Conservation (phyloP, 2,113 vertebrate genomes). For the Montifringilla adamsi region DNA sequence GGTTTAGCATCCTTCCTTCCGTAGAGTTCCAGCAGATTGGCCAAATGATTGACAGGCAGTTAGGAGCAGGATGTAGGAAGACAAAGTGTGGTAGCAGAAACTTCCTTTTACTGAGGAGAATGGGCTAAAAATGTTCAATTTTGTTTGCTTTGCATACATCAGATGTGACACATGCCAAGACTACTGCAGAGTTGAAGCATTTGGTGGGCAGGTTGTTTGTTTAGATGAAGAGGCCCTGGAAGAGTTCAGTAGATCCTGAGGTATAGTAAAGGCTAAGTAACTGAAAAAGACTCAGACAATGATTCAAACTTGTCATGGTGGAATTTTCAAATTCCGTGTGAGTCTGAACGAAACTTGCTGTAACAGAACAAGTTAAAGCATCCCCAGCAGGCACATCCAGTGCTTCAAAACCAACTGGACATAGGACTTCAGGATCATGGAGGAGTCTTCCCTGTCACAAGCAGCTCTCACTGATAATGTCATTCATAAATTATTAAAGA, state of each 20-base stretch:
- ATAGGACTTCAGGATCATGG: neutral
- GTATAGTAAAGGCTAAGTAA: neutral
- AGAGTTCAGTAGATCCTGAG: neutral
- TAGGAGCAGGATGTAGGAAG: neutral
- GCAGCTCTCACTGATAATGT: neutral
- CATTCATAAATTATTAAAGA: neutral
- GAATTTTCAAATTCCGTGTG: rapidly evolving
- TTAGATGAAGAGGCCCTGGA: neutral
- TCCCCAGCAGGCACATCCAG: rapidly evolving
- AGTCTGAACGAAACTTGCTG: neutral
- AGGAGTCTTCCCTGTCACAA: neutral
- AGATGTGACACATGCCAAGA: rapidly evolving
- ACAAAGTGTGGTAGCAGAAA: neutral
- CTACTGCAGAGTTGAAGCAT: neutral
- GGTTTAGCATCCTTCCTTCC: neutral
- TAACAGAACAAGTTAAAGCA: neutral
- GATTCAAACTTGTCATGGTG: neutral
- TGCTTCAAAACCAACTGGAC: neutral
- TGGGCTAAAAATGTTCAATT: neutral
- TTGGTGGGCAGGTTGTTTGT: neutral
- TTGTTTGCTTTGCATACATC: neutral
- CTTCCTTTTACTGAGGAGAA: neutral
- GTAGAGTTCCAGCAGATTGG: neutral
- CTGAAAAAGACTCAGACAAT: neutral
- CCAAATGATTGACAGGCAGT: neutral